Base-by-base conservation (phyloP, 2,797 vertebrate genomes). In the Anisognathus igniventris region DNA sequence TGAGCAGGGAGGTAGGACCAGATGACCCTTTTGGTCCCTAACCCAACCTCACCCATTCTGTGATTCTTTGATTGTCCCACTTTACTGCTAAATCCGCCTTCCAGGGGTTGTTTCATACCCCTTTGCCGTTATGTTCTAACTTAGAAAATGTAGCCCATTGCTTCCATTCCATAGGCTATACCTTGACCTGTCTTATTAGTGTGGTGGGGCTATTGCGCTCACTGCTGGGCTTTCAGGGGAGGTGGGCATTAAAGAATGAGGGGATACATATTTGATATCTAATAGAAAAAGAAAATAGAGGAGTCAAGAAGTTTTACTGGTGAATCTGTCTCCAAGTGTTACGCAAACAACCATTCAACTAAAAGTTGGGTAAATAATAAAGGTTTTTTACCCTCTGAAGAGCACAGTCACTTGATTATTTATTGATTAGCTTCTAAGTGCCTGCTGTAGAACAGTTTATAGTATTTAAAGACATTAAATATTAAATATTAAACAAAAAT, bases 361-460 rank as follows among this genome's bases (percentile, higher is more conserved):
- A 68, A 47, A 86, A 77, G 21, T 20, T 25, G 57, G 13, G 73
- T 61, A 33, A 90, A 61, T 58, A 88, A 68, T 27, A 53, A 68
- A 50, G 19, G 25, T 68, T 93, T 88, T 73, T 90, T 44, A 54
- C 10, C 16, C 65, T 66, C 70, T 71, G n/a, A 33, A 71, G 42
- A 86, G 19, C 1, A 9, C 21, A 48, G 19, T 35, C 47, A 86
- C 57, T 72, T 91, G 53, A 60, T 84, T 84, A 67, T 58, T 80
- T 93, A 91, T 67, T 93, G 51, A 66, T 66, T 90, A 62, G 22
- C 31, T 84, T 95, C 37, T 92, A 76, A 93, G 45, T 54, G 53
- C 15, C 85, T 92, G 45, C 28, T 92, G 24, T n/a, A 90, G 77
- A 40, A 54, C 28, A 75, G 31, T 84, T 88, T 81, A 70, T 81